Evolutionary conservation across 2,888 invertebrate genomes (phyloP).

Genomic region (Acronicta alni): DNA sequence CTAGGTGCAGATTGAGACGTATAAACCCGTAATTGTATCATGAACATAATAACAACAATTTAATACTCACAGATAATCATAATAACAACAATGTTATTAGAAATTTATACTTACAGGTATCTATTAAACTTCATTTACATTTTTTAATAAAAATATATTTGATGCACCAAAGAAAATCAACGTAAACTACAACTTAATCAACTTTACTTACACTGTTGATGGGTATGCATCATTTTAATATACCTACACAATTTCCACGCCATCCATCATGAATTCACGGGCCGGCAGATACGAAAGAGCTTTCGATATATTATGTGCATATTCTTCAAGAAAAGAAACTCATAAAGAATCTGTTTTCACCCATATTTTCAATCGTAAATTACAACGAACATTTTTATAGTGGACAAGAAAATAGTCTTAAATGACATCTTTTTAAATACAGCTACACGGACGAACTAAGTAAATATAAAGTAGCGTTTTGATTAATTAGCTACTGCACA

Average conservation of each 20-base stretch:
- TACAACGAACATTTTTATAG: constrained; percentile 51
- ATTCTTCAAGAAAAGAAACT: constrained; percentile 44
- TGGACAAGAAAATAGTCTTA: constrained; percentile 50
- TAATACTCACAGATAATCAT: too few species aligned
- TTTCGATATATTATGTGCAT: constrained; percentile 24
- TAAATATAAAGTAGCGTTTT: constrained; percentile 34
- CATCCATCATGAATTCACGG: constrained; percentile 24
- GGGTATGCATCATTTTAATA: background rate
- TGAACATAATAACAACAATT: too few species aligned
- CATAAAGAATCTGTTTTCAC: constrained; percentile 45
- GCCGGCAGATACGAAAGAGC: constrained; percentile 31
- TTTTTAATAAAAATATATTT: too few species aligned
- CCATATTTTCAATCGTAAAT: constrained; percentile 57
- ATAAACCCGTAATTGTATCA: too few species aligned
- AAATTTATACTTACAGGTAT: too few species aligned
- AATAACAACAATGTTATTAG: too few species aligned
- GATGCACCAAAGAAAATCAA: background rate
- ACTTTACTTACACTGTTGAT: background rate
- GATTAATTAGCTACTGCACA: constrained; percentile 25
- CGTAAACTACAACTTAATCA: background rate
- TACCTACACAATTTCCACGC: background rate
- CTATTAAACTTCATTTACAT: too few species aligned
- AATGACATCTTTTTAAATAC: constrained; percentile 46
- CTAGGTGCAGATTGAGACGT: too few species aligned
- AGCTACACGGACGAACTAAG: constrained; percentile 38